These are phyloP conservation scores for Acomys russatus DNA, from an alignment of 2,797 vertebrate genomes.

Conservation along the genomic window DNA sequence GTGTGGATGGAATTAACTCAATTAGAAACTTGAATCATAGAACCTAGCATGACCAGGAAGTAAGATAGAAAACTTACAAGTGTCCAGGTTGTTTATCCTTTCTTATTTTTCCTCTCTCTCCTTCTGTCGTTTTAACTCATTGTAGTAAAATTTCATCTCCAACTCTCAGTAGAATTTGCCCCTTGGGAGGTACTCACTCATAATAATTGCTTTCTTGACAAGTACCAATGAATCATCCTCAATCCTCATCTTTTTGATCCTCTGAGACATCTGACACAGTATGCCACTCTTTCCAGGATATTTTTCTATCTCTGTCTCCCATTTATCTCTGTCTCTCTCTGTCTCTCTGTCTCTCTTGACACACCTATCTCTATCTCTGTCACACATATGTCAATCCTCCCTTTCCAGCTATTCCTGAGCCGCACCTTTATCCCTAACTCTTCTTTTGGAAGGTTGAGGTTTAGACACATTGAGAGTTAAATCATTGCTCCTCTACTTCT, in stretches of 20 bases:
- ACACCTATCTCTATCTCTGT: neutral
- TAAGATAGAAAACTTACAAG: neutral
- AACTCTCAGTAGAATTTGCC: neutral
- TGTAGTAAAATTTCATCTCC: neutral
- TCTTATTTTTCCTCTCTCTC: neutral
- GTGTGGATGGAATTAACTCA: neutral
- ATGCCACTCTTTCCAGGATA: neutral
- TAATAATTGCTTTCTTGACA: neutral
- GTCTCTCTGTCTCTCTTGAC: neutral
- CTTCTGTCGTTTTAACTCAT: neutral
- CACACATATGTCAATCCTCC: neutral
- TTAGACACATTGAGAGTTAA: neutral
- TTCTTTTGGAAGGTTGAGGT: neutral
- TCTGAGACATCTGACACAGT: neutral
- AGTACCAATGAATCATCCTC: neutral
- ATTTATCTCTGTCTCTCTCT: neutral
- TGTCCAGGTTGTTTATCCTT: constrained; percentile 1
- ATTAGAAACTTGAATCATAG: neutral
- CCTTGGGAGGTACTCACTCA: neutral
- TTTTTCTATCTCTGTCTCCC: neutral
- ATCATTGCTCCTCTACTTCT: neutral
- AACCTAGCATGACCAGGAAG: neutral
- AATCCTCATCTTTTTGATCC: neutral
- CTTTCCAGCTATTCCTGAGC: neutral
- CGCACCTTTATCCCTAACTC: neutral